Conservation (phyloP, 2,113 vertebrate species). For the Pelvicachromis taeniatus region DNA sequence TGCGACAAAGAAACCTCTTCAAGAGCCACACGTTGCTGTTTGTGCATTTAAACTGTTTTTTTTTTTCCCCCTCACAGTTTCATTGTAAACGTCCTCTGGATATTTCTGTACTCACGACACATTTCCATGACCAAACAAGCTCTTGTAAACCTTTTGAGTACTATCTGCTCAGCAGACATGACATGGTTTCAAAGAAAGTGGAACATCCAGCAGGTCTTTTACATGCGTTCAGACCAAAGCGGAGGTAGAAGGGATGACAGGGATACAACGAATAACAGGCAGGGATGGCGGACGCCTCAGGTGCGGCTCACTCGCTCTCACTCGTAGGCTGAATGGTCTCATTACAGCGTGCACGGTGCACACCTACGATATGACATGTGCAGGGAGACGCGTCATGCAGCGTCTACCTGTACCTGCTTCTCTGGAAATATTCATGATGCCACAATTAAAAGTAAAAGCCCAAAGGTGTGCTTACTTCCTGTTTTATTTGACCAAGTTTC, state of each 20-base stretch:
- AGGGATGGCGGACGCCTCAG: background rate
- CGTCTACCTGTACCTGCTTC: no score
- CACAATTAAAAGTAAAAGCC: background rate
- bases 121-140: background rate
- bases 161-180: background rate
- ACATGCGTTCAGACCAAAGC: background rate
- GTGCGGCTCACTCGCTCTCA: background rate
- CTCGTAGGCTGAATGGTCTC: background rate
- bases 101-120: background rate
- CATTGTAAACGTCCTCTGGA: background rate
- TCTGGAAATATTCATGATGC: no score
- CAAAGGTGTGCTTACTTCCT: background rate
- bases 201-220: background rate
- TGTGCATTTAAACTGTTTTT: background rate
- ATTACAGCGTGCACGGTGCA: no score
- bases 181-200: background rate
- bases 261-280: background rate
- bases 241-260: background rate
- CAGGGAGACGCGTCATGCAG: no score
- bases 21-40: background rate
- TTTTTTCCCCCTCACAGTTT: background rate
- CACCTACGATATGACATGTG: no score
- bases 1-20: background rate
- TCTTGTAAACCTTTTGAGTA: background rate
- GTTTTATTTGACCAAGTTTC: background rate